Evolutionary conservation across 2,797 vertebrate species (phyloP).

Genomic region (Threskiornis aethiopicus): DNA sequence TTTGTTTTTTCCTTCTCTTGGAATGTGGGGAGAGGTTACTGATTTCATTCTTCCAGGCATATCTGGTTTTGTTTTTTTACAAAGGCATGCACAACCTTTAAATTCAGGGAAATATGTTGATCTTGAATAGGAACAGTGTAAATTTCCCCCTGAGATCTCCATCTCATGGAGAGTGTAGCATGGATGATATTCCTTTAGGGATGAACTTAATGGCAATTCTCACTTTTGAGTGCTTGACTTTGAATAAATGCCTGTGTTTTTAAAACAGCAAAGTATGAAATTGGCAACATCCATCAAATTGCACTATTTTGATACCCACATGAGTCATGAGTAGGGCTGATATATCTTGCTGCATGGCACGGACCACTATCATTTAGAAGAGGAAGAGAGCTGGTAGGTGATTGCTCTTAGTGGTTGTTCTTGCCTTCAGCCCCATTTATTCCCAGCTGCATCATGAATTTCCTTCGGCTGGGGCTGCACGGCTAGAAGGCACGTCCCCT

Average conservation of each 20-base stretch:
- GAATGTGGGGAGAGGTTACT: not conserved
- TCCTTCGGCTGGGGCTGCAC: too few species aligned
- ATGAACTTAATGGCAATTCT: not conserved
- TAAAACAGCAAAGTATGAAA: not conserved
- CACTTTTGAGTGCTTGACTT: not conserved
- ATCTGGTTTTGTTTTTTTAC: not conserved
- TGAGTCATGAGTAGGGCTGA: not conserved
- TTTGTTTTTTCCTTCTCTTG: not conserved
- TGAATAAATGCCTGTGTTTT: not conserved
- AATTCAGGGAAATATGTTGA: not conserved
- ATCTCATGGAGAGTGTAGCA: not conserved
- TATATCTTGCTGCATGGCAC: not conserved
- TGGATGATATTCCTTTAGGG: not conserved
- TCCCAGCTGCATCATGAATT: not conserved
- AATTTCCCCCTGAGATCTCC: not conserved
- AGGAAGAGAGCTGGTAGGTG: not conserved
- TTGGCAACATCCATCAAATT: not conserved
- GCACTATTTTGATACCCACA: not conserved
- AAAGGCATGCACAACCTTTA: not conserved
- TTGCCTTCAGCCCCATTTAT: not conserved
- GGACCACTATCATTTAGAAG: not conserved
- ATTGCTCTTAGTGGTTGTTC: not conserved
- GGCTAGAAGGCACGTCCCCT: too few species aligned
- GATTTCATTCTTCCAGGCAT: not conserved
- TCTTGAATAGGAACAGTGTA: not conserved